phyloP scores from a whole-genome alignment of 2,113 vertebrate genomes.

The Callaeas wilsoni region DNA sequence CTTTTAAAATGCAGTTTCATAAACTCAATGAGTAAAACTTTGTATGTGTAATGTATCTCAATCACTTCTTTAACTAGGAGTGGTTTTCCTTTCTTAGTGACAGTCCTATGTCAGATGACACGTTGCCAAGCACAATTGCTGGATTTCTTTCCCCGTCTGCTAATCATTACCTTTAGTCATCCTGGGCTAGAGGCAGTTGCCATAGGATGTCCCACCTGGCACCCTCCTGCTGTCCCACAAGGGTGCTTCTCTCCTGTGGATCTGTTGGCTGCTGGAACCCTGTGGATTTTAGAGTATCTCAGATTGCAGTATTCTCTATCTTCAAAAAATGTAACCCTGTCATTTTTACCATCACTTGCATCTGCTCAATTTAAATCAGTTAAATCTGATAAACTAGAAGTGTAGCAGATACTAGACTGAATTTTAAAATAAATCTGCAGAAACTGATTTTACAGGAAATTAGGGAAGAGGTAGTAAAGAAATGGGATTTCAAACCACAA shows the following conservation, averaged over 20 bases:
- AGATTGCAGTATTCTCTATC: not conserved
- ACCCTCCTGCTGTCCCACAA: not conserved
- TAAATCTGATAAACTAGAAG: not conserved
- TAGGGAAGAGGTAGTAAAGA: not conserved
- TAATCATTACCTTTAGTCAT: too few relatives aligned
- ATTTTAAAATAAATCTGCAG: not conserved
- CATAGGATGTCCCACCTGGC: not conserved
- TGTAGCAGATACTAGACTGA: not conserved
- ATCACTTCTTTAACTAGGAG: not conserved
- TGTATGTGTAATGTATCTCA: not conserved
- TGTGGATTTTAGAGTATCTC: not conserved
- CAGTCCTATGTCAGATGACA: not conserved
- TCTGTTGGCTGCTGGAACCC: not conserved
- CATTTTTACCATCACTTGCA: not conserved
- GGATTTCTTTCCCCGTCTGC: not conserved
- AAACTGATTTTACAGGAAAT: not conserved
- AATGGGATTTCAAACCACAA: not conserved
- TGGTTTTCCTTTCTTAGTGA: not conserved
- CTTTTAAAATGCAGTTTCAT: not conserved
- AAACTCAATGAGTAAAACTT: not conserved
- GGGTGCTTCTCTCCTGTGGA: accelerated
- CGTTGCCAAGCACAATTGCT: not conserved
- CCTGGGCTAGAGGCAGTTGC: not conserved
- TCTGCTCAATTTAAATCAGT: not conserved
- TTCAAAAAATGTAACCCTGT: not conserved